Evolutionary conservation across 1,140 invertebrate genomes (phyloP).

Genomic region (Acyrthosiphon pisum): DNA sequence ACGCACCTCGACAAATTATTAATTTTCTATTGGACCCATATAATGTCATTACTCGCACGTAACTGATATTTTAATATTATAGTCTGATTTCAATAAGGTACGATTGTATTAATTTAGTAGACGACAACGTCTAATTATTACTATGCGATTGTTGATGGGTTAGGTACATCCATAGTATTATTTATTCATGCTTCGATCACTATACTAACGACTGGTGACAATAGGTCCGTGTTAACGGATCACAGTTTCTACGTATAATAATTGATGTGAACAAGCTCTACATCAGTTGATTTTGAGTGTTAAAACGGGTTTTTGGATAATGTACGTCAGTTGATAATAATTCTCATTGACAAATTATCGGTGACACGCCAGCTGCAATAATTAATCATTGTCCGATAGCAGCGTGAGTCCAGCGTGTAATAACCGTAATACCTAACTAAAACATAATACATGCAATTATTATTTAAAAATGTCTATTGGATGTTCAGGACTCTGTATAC

Average conservation of each 20-base stretch:
- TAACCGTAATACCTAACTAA: background rate
- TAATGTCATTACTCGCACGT: background rate
- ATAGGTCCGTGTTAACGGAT: background rate
- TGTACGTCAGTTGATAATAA: background rate
- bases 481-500: background rate
- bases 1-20: background rate
- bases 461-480: background rate
- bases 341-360: constrained; percentile 23
- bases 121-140: background rate
- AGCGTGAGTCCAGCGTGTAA: background rate
- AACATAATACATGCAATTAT: background rate
- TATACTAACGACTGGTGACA: background rate
- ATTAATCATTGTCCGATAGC: background rate
- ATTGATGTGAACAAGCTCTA: background rate
- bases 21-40: background rate
- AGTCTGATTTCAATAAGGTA: background rate
- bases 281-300: background rate
- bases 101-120: background rate
- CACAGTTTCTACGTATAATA: background rate
- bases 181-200: background rate
- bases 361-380: background rate
- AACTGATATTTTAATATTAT: background rate
- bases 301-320: background rate
- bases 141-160: background rate
- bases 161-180: background rate